These are phyloP conservation scores for Picus viridis DNA, from an alignment of 2,797 vertebrate genomes.

Conservation along the genomic window DNA sequence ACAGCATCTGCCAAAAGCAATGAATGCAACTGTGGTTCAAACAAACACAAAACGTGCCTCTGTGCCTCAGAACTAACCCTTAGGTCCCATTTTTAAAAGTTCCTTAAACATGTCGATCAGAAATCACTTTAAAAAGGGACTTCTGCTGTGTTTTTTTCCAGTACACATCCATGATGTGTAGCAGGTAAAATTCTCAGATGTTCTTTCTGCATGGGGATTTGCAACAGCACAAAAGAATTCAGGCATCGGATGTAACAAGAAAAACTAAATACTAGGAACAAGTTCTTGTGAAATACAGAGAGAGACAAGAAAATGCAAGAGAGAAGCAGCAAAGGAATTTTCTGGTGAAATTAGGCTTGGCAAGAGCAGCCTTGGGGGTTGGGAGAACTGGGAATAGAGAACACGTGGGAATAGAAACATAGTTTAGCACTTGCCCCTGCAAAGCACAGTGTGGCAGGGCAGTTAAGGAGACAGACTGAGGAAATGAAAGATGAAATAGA, in stretches of 20 bases:
- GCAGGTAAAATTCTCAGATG: not conserved
- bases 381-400: not conserved
- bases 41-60: not conserved
- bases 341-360: not conserved
- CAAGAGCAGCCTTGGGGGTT: not conserved
- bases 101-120: not conserved
- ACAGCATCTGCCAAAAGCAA: not conserved
- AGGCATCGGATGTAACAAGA: not conserved
- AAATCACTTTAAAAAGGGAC: not conserved
- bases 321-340: not conserved
- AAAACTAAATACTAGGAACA: not conserved
- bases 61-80: not conserved
- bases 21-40: not conserved
- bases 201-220: not conserved
- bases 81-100: not conserved
- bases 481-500: not conserved
- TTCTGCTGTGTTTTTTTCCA: not conserved
- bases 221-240: not conserved
- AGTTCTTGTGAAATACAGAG: not conserved
- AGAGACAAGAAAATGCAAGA: not conserved
- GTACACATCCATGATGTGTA: not conserved
- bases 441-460: not conserved
- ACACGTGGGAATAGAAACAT: not conserved
- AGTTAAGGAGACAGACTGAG: not conserved
- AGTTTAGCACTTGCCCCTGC: not conserved